Base-by-base conservation (phyloP, 2,888 invertebrate species). In the Tinea semifulvella region DNA sequence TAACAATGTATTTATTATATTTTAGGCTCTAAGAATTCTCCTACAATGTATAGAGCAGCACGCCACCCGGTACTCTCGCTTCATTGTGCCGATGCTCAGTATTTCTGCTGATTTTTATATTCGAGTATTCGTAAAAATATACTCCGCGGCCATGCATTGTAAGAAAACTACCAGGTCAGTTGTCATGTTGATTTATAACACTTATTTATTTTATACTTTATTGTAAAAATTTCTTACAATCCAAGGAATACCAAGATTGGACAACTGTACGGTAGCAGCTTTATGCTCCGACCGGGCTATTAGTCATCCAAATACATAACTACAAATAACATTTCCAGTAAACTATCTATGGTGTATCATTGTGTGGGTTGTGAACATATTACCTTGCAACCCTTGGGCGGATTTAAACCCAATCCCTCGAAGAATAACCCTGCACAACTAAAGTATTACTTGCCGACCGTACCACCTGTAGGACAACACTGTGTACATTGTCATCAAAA, bases 51-150 rank as follows among this genome's bases (percentile, higher is more conserved):
- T 99, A 51, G 94, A 98, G 60, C 85, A 89, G 0, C 94, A 95
- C 58, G 98, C 99, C 0, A 96, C 93, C 60, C 85, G 95, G 20
- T 96, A 99, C 69, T 92, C 95, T 2, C 86, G 94, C 49, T 96
- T 95, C 68, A 96, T 97, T 53, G 88, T 88, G 31, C 99, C 99
- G 0, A 61, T 98, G 35, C 65, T 99, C 2, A 94, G 94, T 18
- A 70, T 99, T 50, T 96, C 96, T 16, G 94, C 91, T 0, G 99
- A 99, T 69, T 99, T 99, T 77, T 99, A 99, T 66, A 88, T 98
- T 27, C 82, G 99, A 48, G 89, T 98, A 6, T 97, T 98, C 67
- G 94, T 99, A 1, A 86, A 88, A 56, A 81, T 99, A 0, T 88
- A 84, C 55, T 86, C 89, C 0, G 90, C 96, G 26, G 91, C 92